Evolutionary conservation across 2,797 vertebrate species (phyloP).

Genomic region (Pachyuromys duprasi): DNA sequence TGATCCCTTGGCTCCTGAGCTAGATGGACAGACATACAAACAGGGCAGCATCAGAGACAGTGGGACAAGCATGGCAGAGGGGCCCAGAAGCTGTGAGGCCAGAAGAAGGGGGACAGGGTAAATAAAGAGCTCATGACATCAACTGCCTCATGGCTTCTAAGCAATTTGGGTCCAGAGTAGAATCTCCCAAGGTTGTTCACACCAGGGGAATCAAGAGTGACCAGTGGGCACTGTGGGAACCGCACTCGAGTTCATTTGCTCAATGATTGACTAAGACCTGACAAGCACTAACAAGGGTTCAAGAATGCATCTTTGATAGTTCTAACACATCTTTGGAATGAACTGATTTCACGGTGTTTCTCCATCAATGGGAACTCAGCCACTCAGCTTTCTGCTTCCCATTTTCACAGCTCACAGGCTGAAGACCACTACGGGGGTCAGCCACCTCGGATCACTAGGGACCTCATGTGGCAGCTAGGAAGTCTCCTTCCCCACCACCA

Average conservation of each 20-base stretch:
- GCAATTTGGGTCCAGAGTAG: too few relatives aligned
- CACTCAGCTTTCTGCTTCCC: neutral
- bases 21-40: neutral
- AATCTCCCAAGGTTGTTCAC: neutral
- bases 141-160: neutral
- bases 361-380: neutral
- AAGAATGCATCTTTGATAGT: neutral
- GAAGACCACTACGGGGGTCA: accelerated
- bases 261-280: neutral
- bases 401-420: neutral
- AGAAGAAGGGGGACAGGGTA: neutral
- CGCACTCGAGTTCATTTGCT: neutral
- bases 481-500: neutral
- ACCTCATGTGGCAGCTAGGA: accelerated
- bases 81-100: too few relatives aligned
- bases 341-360: neutral
- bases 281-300: neutral
- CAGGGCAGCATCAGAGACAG: neutral
- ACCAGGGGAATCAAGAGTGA: neutral
- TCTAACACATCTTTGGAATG: neutral
- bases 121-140: neutral
- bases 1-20: neutral
- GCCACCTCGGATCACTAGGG: neutral
- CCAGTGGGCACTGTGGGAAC: too few relatives aligned
- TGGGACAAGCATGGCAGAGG: neutral